These are phyloP conservation scores for Timema cristinae DNA, from an alignment of 2,888 invertebrate genomes.

Conservation along the genomic window DNA sequence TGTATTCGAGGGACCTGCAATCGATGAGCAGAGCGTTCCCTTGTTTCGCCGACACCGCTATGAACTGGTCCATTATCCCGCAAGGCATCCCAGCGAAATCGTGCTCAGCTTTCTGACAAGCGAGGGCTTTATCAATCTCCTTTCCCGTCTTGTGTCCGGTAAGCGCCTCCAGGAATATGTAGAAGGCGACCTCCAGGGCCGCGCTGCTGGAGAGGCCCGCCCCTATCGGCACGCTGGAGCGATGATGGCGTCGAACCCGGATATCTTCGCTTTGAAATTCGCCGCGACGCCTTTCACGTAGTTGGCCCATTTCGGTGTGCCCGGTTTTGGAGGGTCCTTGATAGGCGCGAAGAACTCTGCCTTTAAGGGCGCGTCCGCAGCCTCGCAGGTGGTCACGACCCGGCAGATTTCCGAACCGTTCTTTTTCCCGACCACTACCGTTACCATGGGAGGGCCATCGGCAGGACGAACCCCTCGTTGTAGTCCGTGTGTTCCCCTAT, in stretches of 20 bases:
- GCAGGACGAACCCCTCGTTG: slow-evolving; percentile 90
- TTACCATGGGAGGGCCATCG: slow-evolving; percentile 83
- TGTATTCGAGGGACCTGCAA: slow-evolving; percentile 66
- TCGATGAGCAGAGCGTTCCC: slow-evolving; percentile 83
- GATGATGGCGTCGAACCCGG: slow-evolving; percentile 78
- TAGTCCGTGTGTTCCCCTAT: slow-evolving; percentile 96
- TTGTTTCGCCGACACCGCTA: slow-evolving; percentile 75
- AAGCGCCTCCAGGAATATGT: slow-evolving; percentile 76
- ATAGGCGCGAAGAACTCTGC: slow-evolving; percentile 46
- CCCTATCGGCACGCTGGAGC: slow-evolving; percentile 83
- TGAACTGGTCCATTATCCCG: slow-evolving; percentile 96
- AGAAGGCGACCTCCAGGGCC: slow-evolving; percentile 82
- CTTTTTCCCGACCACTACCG: slow-evolving; percentile 69
- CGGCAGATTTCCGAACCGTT: slow-evolving; percentile 50
- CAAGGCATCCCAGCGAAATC: slow-evolving; percentile 88
- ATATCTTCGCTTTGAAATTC: slow-evolving; percentile 55
- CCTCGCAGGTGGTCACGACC: slow-evolving; percentile 54
- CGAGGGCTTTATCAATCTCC: slow-evolving; percentile 63
- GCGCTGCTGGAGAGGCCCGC: slow-evolving; percentile 92
- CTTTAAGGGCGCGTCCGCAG: slow-evolving; percentile 50
- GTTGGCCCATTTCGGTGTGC: slow-evolving; percentile 82
- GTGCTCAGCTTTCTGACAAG: slow-evolving; percentile 91
- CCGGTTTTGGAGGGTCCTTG: slow-evolving; percentile 45
- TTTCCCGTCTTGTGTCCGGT: slow-evolving; percentile 46
- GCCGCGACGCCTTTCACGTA: slow-evolving; percentile 83